Conservation (phyloP, 2,113 vertebrate genomes). For the Bettongia penicillata region DNA sequence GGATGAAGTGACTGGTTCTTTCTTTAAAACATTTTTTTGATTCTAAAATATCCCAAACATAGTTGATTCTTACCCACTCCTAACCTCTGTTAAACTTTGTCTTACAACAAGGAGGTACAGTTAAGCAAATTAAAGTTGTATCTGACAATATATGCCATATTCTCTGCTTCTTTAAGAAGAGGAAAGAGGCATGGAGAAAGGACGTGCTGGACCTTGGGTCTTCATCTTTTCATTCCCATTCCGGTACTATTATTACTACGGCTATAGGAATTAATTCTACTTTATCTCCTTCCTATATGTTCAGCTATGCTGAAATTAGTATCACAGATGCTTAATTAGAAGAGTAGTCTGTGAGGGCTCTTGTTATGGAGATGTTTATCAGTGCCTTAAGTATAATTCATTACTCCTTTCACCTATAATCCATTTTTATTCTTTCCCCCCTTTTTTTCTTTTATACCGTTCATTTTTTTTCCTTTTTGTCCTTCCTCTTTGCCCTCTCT, state of each 20-base stretch:
- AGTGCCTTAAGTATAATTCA: background rate
- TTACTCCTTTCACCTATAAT: background rate
- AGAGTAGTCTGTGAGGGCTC: slow-evolving; percentile 28
- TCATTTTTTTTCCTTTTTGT: background rate
- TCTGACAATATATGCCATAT: background rate
- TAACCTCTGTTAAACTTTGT: background rate
- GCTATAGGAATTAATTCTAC: background rate
- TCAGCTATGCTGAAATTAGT: background rate
- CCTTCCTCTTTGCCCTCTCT: background rate
- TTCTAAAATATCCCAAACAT: background rate
- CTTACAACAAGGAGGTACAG: background rate
- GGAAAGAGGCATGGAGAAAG: background rate
- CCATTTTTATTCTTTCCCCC: background rate
- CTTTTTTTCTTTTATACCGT: background rate
- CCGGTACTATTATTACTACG: background rate
- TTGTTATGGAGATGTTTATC: background rate
- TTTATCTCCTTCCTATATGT: background rate
- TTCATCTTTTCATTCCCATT: background rate
- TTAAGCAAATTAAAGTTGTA: background rate
- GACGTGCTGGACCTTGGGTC: background rate
- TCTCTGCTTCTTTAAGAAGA: background rate
- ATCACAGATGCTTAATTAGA: slow-evolving; percentile 36
- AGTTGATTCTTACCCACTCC: background rate
- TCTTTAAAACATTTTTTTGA: background rate
- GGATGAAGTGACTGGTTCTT: background rate